Base-by-base conservation (phyloP, 23 tunicate genomes). In the Diplosoma virens region DNA sequence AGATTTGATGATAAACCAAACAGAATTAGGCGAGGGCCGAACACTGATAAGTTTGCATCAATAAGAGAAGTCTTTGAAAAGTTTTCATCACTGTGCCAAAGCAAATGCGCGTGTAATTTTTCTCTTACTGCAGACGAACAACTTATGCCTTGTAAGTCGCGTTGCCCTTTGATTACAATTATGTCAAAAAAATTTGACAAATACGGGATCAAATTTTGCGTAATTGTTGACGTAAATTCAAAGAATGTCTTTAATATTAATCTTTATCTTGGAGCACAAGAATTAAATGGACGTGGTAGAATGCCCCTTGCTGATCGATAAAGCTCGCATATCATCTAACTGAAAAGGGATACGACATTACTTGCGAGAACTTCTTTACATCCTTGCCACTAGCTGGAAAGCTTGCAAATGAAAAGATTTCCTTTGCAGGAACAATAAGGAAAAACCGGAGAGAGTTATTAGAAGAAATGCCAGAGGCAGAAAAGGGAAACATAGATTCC, bases 1-100 rank as follows among this genome's bases (percentile, higher is more conserved):
- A 28, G 36, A 63, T 63, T 63, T 63, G 70, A 63, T 30, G 70
- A 63, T n/a, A 63, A 63, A 35, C 70, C 70, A 3, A 63, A 63
- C 35, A 63, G 36, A 30, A 28, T 55, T 11, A 55, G 63, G 24
- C 63, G 63, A 11, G 24, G 24, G 4, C 63, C 70, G 9, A n/a
- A n/a, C 34, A 35, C 35, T 63, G 70, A 63, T n/a, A 63, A 30
- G 70, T 63, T 63, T 30, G 70, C 70, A 63, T 35, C 70, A 28
- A 63, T 30, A 63, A 4, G 35, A 30, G 70, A 63, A 6, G 35
- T 55, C 63, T 20, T 55, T 55, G 63, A 55, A 55, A 55, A 20
- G 21, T 55, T 55, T 55, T 55, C 24, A 4, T 55, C 63, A 55
- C 24, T 55, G 24, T 55, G 63, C 63, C 63, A 55, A 55, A 55